Evolutionary conservation across 2,797 vertebrate species (phyloP), one percentile per base, ranked within the genome.

Genomic region (Chaunax sp.): DNA sequence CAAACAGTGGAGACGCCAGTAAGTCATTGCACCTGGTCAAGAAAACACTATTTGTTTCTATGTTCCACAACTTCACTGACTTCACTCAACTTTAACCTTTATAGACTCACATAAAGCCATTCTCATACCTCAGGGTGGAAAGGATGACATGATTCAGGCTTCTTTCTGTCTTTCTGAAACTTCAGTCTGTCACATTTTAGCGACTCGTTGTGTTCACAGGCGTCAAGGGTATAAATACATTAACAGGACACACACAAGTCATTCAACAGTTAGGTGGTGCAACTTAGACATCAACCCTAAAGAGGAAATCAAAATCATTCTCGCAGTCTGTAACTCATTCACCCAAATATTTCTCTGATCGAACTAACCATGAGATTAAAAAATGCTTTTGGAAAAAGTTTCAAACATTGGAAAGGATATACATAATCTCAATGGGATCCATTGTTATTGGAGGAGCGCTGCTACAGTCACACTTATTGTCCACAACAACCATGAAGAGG

Each of bases 401-500:
- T 72, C 19, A 72, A 46, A 50, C 16, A 12, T n/a, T 0, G 28
- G 16, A 86, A 97, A 98, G 97, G 97, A 99, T 99, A 99, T 99
- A 99, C 83, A 97, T 97, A 88, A 99, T 98, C 93, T 99, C 97
- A 44, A 98, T 96, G 65, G 97, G 97, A 0, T 96, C 95, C 96
- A 99, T 99, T 67, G 96, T 97, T 55, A 99, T 96, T 3, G 95
- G 94, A 57, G 92, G 89, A 67, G 95, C 30, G 1, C 91, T 93
- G 77, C 93, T 95, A 78, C 98, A 99, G 83, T 95, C 95, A 69
- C 98, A 99, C 80, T 96, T 97, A 52, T 96, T 98, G 83, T 98
- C 97, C 83, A 99, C 97, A 45, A 99, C 97, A 28, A 99, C 97
- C 97, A 99, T 99, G 88, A 99, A 99, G 56, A 99, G 95, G 85